phyloP scores from a whole-genome alignment of 2,797 vertebrate genomes.

The Melanotaenia pygmaea region DNA sequence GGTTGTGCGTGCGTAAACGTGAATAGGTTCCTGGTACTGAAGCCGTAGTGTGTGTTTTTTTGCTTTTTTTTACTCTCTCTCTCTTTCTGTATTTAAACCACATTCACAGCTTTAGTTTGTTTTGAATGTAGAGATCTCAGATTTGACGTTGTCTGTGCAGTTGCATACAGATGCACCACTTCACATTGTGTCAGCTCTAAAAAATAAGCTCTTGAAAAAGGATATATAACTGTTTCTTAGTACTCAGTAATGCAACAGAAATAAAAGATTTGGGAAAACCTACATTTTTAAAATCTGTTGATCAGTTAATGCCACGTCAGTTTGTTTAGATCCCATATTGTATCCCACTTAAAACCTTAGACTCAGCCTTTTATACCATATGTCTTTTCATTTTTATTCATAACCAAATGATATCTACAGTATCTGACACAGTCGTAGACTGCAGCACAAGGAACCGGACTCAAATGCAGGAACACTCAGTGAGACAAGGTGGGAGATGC shows the following conservation, averaged over 20 bases:
- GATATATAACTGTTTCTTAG: not conserved
- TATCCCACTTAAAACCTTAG: too few relatives aligned
- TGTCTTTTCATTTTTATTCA: too few relatives aligned
- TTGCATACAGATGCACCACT: not conserved
- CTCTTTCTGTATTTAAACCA: slow-evolving; percentile 28
- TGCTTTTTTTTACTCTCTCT: slow-evolving; percentile 20
- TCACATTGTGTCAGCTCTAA: not conserved
- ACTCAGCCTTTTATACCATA: too few relatives aligned
- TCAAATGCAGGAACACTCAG: too few relatives aligned
- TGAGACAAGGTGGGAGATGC: too few relatives aligned
- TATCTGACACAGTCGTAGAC: too few relatives aligned
- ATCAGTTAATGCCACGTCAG: too few relatives aligned
- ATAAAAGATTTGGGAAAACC: not conserved
- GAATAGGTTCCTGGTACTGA: slow-evolving; percentile 75
- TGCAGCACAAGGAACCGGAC: too few relatives aligned
- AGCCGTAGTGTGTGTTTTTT: slow-evolving; percentile 18
- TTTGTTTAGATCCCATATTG: too few relatives aligned
- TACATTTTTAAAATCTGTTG: too few relatives aligned
- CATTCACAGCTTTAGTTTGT: slow-evolving; percentile 20
- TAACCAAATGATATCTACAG: too few relatives aligned
- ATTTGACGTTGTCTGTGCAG: slow-evolving; percentile 8
- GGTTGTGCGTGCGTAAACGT: slow-evolving; percentile 56
- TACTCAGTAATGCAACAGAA: not conserved
- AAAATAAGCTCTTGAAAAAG: not conserved
- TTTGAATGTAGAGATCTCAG: slow-evolving; percentile 23